Evolutionary conservation across 2,888 invertebrate species (phyloP).

Genomic region (Brenthis ino): DNA sequence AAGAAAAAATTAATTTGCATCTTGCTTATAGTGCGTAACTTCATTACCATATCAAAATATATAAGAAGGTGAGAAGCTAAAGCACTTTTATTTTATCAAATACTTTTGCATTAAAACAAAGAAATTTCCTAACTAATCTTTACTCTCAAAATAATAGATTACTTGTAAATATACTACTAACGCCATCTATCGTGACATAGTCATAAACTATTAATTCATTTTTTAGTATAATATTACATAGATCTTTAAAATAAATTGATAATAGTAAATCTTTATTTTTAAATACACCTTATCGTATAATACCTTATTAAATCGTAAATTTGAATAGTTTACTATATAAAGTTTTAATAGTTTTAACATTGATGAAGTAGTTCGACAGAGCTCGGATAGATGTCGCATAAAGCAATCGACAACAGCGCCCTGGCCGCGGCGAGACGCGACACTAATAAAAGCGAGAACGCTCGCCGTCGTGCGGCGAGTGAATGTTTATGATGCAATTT

Average conservation of each 20-base stretch:
- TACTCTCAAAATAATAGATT: background rate
- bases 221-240: background rate
- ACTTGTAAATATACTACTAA: background rate
- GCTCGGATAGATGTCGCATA: slow-evolving; percentile 62
- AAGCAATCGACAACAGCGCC: slow-evolving; percentile 47
- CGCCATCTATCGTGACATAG: slow-evolving; percentile 17
- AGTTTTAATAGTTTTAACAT: too few species aligned
- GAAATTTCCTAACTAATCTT: too few species aligned
- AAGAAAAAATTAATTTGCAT: too few species aligned
- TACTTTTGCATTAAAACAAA: too few species aligned
- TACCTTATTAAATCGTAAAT: too few species aligned
- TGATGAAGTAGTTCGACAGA: slow-evolving; percentile 54
- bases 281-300: background rate
- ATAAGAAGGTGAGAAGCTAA: too few species aligned
- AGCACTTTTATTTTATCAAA: too few species aligned
- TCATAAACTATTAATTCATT: background rate
- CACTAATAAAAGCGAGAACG: slow-evolving; percentile 54
- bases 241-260: background rate
- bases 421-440: slow-evolving; percentile 43
- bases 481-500: slow-evolving; percentile 78
- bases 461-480: slow-evolving; percentile 46
- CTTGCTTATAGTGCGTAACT: too few species aligned
- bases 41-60: too few species aligned
- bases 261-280: background rate
- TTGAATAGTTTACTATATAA: too few species aligned